Percentiles rank a stretch among this genome's conserved stretches.
Conservation (phyloP, 2,888 invertebrate species). For the Drosophila colorata region DNA sequence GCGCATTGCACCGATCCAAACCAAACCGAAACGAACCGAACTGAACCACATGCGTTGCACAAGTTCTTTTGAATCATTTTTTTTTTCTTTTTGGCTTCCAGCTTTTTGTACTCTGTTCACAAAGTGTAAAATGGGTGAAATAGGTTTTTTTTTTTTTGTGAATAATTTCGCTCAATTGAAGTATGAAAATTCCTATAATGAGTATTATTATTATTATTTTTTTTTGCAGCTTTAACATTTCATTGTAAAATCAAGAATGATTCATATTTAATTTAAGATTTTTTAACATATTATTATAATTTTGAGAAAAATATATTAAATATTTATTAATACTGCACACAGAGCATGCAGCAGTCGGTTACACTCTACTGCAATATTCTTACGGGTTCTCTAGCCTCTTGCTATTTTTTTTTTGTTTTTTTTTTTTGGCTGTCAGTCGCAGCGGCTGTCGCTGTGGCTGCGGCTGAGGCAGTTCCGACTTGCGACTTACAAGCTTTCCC, state of each 20-base stretch:
- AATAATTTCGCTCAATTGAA: too few relatives aligned
- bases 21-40: constrained; percentile 25
- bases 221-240: too few relatives aligned
- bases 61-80: not conserved
- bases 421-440: constrained; percentile 37
- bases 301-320: too few relatives aligned
- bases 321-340: not conserved
- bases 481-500: constrained; percentile 43
- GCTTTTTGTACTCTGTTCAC: not conserved
- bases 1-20: constrained; percentile 36
- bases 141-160: not conserved
- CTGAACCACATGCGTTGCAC: constrained; percentile 39
- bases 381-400: not conserved
- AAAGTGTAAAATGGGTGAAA: not conserved
- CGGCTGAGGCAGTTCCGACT: constrained; percentile 35
- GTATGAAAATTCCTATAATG: too few relatives aligned
- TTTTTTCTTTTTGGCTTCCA: not conserved
- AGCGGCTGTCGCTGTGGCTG: constrained; percentile 19
- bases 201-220: too few relatives aligned
- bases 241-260: too few relatives aligned
- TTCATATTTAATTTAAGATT: too few relatives aligned
- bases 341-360: not conserved
- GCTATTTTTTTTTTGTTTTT: not conserved
- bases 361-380: not conserved
- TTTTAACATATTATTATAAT: too few relatives aligned